Base-by-base conservation (phyloP, 2,113 vertebrate genomes). In the Theristicus caerulescens region DNA sequence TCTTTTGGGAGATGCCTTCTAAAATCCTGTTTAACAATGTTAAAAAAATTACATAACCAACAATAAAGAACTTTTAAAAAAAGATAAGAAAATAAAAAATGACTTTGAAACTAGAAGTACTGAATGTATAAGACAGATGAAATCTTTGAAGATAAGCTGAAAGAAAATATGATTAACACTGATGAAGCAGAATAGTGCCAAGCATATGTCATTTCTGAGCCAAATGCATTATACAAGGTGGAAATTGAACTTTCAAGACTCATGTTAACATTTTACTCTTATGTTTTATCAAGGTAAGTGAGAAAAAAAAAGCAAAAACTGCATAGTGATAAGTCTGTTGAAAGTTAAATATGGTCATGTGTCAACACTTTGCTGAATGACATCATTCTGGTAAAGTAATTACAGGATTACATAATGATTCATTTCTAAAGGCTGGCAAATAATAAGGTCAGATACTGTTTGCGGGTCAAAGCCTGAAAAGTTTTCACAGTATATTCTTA, bases 101-200 rank as follows among this genome's bases (percentile, higher is more conserved):
- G 0, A 25, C 71, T 90, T 95, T 91, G 87, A 96, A 96, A 81
- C n/a, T 6, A 67, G 83, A 92, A 72, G 64, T 74, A 89, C 62
- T 62, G 72, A 83, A 61, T 95, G 4, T 87, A 86, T 74, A 92
- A 73, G 46, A 90, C 54, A 51, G 59, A 88, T 79, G 46, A 91
- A 47, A 93, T 82, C 59, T 94, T 88, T 83, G 59, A 97, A 88
- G 85, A 90, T 73, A 74, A 96, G 85, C 76, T 55, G 54, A 93
- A 98, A 90, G 79, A 94, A 97, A 97, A 95, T 96, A 84, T 93
- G 86, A 95, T 96, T 94, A 90, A 88, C 82, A 94, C 34, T 90
- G 90, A 96, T 85, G 72, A 96, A 96, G 61, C 9, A 62, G 32
- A 54, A 55, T 59, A 76, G 55, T 90, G 91, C 88, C 95, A 96